Conservation (phyloP, 2,797 vertebrate genomes). For the Pampus argenteus region DNA sequence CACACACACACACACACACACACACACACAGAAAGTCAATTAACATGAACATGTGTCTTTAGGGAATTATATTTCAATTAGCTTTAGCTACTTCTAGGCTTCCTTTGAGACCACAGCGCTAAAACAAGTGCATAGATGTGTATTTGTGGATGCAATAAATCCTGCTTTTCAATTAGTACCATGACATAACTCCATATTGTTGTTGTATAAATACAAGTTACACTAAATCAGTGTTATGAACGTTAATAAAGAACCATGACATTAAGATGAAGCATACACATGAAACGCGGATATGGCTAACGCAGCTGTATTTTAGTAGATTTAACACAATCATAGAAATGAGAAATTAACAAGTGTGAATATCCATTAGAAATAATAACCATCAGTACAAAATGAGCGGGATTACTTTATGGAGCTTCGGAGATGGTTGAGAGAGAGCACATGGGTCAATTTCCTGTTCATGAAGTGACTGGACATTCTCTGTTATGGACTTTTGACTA, state of each 20-base stretch:
- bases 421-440: no score
- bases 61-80: slow-evolving; percentile 85
- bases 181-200: slow-evolving; percentile 66
- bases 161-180: slow-evolving; percentile 76
- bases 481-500: no score
- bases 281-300: background rate
- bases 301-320: slow-evolving; percentile 5
- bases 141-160: slow-evolving; percentile 72
- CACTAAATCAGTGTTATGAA: slow-evolving; percentile 44
- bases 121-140: slow-evolving; percentile 71
- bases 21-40: slow-evolving; percentile 75
- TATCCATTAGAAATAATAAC: slow-evolving; percentile 35
- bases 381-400: slow-evolving; percentile 26
- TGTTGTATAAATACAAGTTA: slow-evolving; percentile 59
- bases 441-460: no score
- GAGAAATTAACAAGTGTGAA: slow-evolving; percentile 20
- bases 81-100: slow-evolving; percentile 72
- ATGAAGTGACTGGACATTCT: no score
- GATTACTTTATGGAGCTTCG: slow-evolving; percentile 18
- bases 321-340: slow-evolving; percentile 34
- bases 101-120: slow-evolving; percentile 71
- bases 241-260: slow-evolving; percentile 35
- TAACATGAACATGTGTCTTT: slow-evolving; percentile 79
- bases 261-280: slow-evolving; percentile 18
- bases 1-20: slow-evolving; percentile 34